A percentile compares a stretch with the other conserved stretches of the same genome.
phyloP scores from a whole-genome alignment of 2,888 invertebrate genomes.

The Actias luna region DNA sequence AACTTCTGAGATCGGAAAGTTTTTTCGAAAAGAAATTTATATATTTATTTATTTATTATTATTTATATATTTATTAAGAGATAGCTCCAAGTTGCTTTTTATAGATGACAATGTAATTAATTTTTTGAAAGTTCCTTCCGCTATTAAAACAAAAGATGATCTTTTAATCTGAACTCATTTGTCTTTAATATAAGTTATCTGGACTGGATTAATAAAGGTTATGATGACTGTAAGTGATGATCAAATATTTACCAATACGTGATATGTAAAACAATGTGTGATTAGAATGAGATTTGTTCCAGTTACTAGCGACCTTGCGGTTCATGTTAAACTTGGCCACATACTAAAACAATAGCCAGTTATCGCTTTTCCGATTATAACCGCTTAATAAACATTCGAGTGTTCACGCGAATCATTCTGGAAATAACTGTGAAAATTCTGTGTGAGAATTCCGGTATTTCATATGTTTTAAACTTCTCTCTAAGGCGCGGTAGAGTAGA shows the following conservation, averaged over 20 bases:
- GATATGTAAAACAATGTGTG: not conserved
- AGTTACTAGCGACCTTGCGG: not conserved
- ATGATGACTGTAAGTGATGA: not conserved
- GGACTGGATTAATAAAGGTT: not conserved
- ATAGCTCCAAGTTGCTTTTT: too few species aligned
- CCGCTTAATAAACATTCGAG: constrained; percentile 7
- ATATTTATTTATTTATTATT: too few species aligned
- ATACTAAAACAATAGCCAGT: not conserved
- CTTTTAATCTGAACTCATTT: too few species aligned
- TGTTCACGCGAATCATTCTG: not conserved
- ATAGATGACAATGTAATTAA: too few species aligned
- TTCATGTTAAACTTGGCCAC: constrained; percentile 2
- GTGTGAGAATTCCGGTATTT: not conserved
- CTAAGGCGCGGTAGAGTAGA: too few species aligned
- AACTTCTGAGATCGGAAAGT: too few species aligned
- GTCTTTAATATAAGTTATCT: too few species aligned
- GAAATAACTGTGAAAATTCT: not conserved
- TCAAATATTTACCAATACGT: not conserved
- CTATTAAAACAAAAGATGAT: too few species aligned
- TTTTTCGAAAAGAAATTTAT: too few species aligned
- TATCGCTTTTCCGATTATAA: not conserved
- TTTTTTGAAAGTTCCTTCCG: too few species aligned
- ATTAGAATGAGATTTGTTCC: not conserved
- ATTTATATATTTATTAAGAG: too few species aligned
- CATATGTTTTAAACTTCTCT: not conserved